phyloP scores from a whole-genome alignment of 2,797 vertebrate species.

The Myiothlypis coronata region DNA sequence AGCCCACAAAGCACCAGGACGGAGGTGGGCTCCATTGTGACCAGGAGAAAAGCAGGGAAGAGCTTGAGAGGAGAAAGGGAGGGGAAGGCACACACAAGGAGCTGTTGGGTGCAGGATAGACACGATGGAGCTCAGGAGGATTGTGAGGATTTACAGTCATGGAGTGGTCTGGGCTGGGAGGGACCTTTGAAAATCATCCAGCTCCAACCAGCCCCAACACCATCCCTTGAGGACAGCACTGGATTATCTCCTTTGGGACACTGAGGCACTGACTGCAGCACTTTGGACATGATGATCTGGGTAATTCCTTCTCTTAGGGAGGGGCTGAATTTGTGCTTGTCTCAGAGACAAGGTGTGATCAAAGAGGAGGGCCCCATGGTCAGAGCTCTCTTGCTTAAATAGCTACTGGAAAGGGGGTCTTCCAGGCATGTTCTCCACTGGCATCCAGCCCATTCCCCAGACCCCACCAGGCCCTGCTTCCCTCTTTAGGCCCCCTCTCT shows the following conservation, averaged over 20 bases:
- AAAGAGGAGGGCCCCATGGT: not conserved
- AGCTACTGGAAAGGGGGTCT: not conserved
- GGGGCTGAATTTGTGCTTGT: fast-evolving
- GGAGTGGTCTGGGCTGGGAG: not conserved
- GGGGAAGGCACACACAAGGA: not conserved
- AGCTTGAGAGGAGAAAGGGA: not conserved
- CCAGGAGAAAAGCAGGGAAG: not conserved
- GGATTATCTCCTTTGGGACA: not conserved
- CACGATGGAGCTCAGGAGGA: fast-evolving
- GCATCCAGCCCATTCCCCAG: not conserved
- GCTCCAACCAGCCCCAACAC: not conserved
- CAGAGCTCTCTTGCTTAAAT: not conserved
- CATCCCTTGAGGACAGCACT: not conserved
- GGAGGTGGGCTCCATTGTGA: not conserved
- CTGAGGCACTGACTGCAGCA: not conserved
- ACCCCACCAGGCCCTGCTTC: not conserved
- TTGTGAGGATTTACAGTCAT: not conserved
- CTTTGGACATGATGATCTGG: fast-evolving
- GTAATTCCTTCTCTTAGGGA: not conserved
- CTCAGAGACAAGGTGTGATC: not conserved
- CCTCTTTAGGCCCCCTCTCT: not conserved
- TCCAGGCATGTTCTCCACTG: not conserved
- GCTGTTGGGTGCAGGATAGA: fast-evolving
- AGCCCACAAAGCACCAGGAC: not conserved
- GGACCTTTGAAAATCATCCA: not conserved